Conservation (phyloP, 1,140 invertebrate genomes). For the Triops longicaudatus region DNA sequence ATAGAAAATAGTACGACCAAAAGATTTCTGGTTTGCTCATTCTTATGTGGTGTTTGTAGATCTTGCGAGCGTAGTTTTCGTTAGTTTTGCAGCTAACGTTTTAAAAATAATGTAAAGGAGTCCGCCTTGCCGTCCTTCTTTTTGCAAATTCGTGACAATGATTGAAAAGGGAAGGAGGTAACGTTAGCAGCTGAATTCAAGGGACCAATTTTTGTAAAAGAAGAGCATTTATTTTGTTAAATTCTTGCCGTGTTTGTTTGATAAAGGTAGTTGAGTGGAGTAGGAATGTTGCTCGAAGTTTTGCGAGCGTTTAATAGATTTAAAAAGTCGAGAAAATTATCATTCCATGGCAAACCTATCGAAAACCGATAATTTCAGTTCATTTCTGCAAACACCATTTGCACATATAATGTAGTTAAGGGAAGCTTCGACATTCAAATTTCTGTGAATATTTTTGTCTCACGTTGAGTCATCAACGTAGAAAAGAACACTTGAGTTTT, state of each 20-base stretch:
- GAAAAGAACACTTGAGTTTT: too few relatives aligned
- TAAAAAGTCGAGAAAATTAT: too few relatives aligned
- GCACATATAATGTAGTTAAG: not conserved
- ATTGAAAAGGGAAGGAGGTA: not conserved
- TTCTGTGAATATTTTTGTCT: too few relatives aligned
- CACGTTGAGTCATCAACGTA: too few relatives aligned
- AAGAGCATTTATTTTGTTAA: not conserved
- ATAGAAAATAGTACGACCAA: not conserved
- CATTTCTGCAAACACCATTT: constrained; percentile 4
- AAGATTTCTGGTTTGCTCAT: not conserved
- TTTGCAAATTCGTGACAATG: not conserved
- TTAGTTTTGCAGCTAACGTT: not conserved
- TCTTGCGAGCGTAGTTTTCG: not conserved
- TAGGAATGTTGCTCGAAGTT: too few relatives aligned
- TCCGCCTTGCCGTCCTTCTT: constrained; percentile 18
- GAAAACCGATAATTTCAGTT: not conserved
- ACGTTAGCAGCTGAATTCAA: not conserved
- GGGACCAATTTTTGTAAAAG: not conserved
- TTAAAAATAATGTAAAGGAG: not conserved
- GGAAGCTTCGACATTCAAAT: too few relatives aligned
- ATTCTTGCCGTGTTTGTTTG: not conserved
- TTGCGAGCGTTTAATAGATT: too few relatives aligned
- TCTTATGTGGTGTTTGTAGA: not conserved
- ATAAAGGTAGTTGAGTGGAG: too few relatives aligned
- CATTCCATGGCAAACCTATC: too few relatives aligned